Evolutionary conservation across 2,888 invertebrate genomes (phyloP).

Genomic region (Macrosoma leucophasiata): DNA sequence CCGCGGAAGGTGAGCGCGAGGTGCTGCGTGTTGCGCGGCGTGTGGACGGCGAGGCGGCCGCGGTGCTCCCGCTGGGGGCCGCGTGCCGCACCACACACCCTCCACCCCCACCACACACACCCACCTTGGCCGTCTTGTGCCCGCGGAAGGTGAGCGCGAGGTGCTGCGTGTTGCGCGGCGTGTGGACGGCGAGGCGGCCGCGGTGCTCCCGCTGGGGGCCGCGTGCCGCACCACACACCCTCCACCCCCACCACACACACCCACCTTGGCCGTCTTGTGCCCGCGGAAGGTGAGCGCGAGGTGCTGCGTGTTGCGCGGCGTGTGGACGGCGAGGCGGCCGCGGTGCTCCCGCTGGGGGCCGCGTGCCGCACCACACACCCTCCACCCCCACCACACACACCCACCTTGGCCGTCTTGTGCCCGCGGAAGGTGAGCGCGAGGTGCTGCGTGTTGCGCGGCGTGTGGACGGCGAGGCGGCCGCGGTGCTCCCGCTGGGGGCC

Average conservation of each 20-base stretch:
- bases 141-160: slow-evolving; percentile 96
- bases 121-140: slow-evolving; percentile 99
- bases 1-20: slow-evolving; percentile 96
- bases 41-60: slow-evolving; percentile 92
- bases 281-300: slow-evolving; percentile 96
- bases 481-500: slow-evolving; percentile 96
- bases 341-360: slow-evolving; percentile 96
- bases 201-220: slow-evolving; percentile 96
- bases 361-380: too few species aligned
- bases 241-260: too few species aligned
- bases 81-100: too few species aligned
- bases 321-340: slow-evolving; percentile 92
- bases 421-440: slow-evolving; percentile 96
- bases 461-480: slow-evolving; percentile 92
- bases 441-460: slow-evolving; percentile 95
- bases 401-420: slow-evolving; percentile 99
- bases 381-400: too few species aligned
- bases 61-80: slow-evolving; percentile 96
- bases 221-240: too few species aligned
- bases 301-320: slow-evolving; percentile 95
- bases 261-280: slow-evolving; percentile 99
- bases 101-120: too few species aligned
- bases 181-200: slow-evolving; percentile 92
- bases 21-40: slow-evolving; percentile 95
- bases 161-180: slow-evolving; percentile 95